Evolutionary conservation across 2,113 vertebrate species (phyloP), one percentile per base, ranked within the genome.

Genomic region (Cichladusa arquata): DNA sequence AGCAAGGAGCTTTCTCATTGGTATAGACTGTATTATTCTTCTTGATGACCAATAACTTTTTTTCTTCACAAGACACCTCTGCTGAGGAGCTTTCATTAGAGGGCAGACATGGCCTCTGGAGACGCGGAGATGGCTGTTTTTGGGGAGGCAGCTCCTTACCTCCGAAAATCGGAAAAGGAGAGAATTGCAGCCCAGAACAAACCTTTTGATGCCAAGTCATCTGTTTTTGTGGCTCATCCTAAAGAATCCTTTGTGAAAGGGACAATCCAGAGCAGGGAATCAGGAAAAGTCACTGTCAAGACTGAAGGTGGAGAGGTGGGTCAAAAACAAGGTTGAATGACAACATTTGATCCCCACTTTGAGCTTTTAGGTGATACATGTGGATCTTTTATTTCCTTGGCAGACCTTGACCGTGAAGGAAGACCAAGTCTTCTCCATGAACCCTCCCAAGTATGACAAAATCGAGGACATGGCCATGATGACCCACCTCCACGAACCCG

Each of bases 391-490:
- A 7, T 66, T 45, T 66, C 1, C 33, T 56, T 45, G 50, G 9
- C 48, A 88, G 85, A 88, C 74, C 1, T 48, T 88, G 34, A 88
- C 96, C 54, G 98, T 98, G 95, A 57, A 57, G 9, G 56, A 57
- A 34, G 56, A 57, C 23, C 80, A 82, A 57, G 15, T 82, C 81
- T 84, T 56, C 69, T 73, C 81, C 81, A 90, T 90, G 88, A 90
- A 90, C 88, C 66, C 98, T 53, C 98, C 98, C 51, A 99, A 99
- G 76, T 99, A 95, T 1, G 98, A 99, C 53, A 99, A 99, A 92
- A 99, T 99, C 0, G 98, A 99, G 97, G 98, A 99, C 92, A 99
- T 99, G 99, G 99, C 97, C 89, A 99, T 92, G 98, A 99, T 99
- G 98, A 99, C 98, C 24, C 98, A 99, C 93, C 97, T 99, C 74